Conservation (phyloP, 2,797 vertebrate genomes). For the Semotilus atromaculatus region DNA sequence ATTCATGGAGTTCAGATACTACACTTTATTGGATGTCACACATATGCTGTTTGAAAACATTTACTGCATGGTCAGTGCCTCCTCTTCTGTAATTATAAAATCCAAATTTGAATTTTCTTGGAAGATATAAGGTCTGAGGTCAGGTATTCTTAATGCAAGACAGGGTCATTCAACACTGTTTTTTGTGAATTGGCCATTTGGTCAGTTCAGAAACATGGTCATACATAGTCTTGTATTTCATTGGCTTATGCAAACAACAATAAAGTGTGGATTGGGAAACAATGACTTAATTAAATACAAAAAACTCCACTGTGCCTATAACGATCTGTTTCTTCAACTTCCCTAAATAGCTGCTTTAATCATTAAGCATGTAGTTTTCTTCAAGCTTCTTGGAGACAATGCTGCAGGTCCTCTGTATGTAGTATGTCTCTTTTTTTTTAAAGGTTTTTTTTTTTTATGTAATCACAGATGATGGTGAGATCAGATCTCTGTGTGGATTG, state of each 20-base stretch:
- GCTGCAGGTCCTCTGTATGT: too few species aligned
- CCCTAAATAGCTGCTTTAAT: neutral
- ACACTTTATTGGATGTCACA: conserved; percentile 24
- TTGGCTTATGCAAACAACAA: neutral
- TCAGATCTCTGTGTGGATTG: too few species aligned
- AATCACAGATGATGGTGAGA: too few species aligned
- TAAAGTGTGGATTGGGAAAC: neutral
- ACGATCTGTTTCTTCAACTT: neutral
- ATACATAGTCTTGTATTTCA: neutral
- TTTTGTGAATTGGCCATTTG: neutral
- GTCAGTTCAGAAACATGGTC: neutral
- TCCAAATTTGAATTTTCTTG: neutral
- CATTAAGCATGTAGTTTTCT: too few species aligned
- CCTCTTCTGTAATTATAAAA: conserved; percentile 15
- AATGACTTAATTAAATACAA: neutral
- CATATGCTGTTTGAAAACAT: conserved; percentile 37
- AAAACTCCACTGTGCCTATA: neutral
- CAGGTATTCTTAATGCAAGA: neutral
- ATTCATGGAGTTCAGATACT: conserved; percentile 38
- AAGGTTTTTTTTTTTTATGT: too few species aligned
- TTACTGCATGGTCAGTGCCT: conserved; percentile 15
- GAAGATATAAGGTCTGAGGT: neutral
- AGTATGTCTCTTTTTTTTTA: too few species aligned
- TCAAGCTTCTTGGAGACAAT: too few species aligned
- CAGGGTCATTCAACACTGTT: neutral